These are phyloP conservation scores for Sebastes glaucus DNA, from an alignment of 2,797 vertebrate species.

Conservation along the genomic window DNA sequence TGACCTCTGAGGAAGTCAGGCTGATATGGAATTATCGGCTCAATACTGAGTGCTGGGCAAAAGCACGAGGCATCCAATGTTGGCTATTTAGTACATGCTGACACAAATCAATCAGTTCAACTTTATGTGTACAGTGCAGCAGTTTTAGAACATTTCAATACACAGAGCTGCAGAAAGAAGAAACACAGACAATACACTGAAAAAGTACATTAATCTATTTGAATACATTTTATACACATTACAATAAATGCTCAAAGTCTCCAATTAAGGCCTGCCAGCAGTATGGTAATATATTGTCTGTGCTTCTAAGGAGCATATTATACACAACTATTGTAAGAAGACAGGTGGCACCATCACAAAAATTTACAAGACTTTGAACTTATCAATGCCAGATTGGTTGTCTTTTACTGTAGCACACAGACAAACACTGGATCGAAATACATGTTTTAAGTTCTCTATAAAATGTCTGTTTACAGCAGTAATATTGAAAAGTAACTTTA, in stretches of 20 bases:
- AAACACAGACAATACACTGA: not conserved
- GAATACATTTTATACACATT: too few species aligned
- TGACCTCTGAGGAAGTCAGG: not conserved
- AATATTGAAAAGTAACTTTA: too few species aligned
- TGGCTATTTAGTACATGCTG: not conserved
- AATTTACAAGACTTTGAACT: not conserved
- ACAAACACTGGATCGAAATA: not conserved
- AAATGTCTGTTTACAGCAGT: not conserved
- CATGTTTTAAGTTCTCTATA: not conserved
- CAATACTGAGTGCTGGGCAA: constrained; percentile 19
- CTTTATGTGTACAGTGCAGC: not conserved
- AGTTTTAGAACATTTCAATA: not conserved
- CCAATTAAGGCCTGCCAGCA: not conserved
- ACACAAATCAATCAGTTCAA: constrained; percentile 8
- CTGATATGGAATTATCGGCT: constrained; percentile 13
- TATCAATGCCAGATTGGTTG: not conserved
- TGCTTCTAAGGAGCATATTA: not conserved
- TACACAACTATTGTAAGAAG: not conserved
- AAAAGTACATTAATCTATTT: too few species aligned
- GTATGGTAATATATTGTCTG: not conserved
- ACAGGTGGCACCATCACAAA: not conserved
- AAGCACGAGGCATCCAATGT: constrained; percentile 14
- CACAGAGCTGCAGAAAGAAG: not conserved
- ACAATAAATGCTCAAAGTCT: not conserved
- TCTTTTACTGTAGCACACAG: not conserved